Percentiles rank a stretch among this genome's conserved stretches.
Evolutionary conservation across 2,888 invertebrate species (phyloP).

Genomic region (Chrysomela aeneicollis): DNA sequence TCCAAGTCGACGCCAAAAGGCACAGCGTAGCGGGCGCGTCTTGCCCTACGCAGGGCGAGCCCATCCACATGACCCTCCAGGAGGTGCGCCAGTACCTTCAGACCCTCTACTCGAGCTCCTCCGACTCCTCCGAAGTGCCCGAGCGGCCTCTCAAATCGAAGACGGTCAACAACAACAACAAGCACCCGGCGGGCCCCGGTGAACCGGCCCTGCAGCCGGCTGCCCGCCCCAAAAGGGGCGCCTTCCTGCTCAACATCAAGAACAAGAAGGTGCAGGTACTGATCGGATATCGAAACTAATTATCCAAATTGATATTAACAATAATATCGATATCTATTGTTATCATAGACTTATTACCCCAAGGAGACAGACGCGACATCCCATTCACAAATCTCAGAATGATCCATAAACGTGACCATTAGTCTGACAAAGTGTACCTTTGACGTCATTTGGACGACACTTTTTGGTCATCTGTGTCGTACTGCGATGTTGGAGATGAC

Average conservation of each 20-base stretch:
- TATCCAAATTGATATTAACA: too few species aligned
- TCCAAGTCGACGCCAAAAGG: conserved; percentile 63
- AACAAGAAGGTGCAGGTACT: conserved; percentile 68
- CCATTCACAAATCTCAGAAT: too few species aligned
- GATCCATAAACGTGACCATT: too few species aligned
- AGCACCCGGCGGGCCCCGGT: conserved; percentile 41
- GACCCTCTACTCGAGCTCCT: conserved; percentile 80
- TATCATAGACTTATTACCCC: too few species aligned
- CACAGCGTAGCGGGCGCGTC: conserved; percentile 75
- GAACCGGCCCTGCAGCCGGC: conserved; percentile 50
- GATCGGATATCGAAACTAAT: too few species aligned
- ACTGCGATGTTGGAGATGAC: too few species aligned
- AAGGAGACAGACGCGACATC: too few species aligned
- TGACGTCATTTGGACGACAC: too few species aligned
- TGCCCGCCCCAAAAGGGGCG: conserved; percentile 62
- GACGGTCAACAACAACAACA: conserved; percentile 50
- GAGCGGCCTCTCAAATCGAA: conserved; percentile 55
- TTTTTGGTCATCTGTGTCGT: too few species aligned
- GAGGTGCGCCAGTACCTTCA: conserved; percentile 86
- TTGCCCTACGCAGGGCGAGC: conserved; percentile 70
- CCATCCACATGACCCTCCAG: conserved; percentile 83
- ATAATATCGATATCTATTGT: too few species aligned
- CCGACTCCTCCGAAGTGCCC: conserved; percentile 69
- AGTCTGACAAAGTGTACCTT: too few species aligned
- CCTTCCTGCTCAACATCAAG: conserved; percentile 69